Base-by-base conservation (phyloP, 2,888 invertebrate genomes). In the Caenorhabditis drosophilae region DNA sequence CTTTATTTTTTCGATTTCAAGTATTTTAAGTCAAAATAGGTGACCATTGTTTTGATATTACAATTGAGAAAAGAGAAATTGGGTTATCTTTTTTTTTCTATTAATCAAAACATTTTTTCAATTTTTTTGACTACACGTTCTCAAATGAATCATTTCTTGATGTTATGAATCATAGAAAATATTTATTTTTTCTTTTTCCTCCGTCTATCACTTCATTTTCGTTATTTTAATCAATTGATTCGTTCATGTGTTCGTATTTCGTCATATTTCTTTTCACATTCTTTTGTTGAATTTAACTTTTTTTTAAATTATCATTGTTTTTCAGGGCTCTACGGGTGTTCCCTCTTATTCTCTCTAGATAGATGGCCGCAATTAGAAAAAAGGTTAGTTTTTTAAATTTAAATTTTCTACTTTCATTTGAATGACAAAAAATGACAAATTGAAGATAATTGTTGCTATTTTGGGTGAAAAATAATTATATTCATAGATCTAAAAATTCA, bases 311-410 rank as follows among this genome's bases (percentile, higher is more conserved):
- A 20, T 22, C 22, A n/a, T n/a, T 23, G 34, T 48, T 46, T 67
- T 67, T n/a, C 63, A 67, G 67, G 66, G 54, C 40, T 55, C 56
- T 46, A 70, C 70, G 70, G 67, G 63, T 70, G 61, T 70, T 67
- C 57, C 70, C 57, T 57, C 55, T 52, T 49, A 48, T 51, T 53
- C 53, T 56, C 45, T 59, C 55, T 50, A 57, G 57, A 76, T 74
- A 60, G 57, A 76, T 76, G 76, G 76, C 76, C 61, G 76, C 76
- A 45, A 76, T 76, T 66, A 76, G 76, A 56, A 76, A 76, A 67
- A 76, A 76, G 73, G 76, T 76, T 11, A 55, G 62, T 50, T 41
- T 27, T 16, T 7, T 26, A 26, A 26, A 31, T 2, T n/a, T n/a
- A n/a, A n/a, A n/a, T n/a, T n/a, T n/a, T n/a, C n/a, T n/a, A n/a